Base-by-base conservation (phyloP, 2,888 invertebrate species). In the Tigriopus californicus region DNA sequence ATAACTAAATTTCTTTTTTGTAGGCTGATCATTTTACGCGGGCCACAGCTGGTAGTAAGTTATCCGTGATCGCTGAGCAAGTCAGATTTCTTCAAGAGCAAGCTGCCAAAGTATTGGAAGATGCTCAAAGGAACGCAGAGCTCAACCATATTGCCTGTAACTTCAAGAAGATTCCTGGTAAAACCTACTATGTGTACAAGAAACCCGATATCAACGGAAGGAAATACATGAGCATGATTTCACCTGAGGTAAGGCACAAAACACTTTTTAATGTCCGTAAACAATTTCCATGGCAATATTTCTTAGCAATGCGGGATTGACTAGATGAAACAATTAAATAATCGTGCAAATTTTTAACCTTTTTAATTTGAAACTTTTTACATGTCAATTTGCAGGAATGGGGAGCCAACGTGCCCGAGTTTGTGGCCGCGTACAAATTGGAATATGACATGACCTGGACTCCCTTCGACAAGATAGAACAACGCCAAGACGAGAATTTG, bases 371-470 rank as follows among this genome's bases (percentile, higher is more conserved):
- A 51, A 60, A 15, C 42, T 41, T 15, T 46, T 40, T 47, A 42
- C n/a, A 33, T 55, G 54, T 63, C 33, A n/a, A n/a, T n/a, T 33
- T 64, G 12, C 63, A 83, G 80, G 85, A 85, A 70, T 86, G 85
- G 84, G 79, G 78, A 51, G 64, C 68, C 48, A 70, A 72, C 18
- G 75, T 77, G 61, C 76, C 78, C 5, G 70, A 71, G 53, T 81
- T 75, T 67, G 68, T 80, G 51, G 83, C 81, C 12, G 78, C 80
- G 22, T 85, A 76, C 68, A 74, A 79, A 66, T 71, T 84, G 55
- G 82, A 84, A 68, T 71, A 73, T 47, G 83, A 85, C 69, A 75
- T 76, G 66, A 79, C 80, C 11, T 85, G 82, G 83, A 84, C 82
- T 1, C 74, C 79, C 1, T 65, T 75, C 52, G 73, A 75, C 18